Evolutionary conservation across 2,113 vertebrate species (phyloP).

Genomic region (Paracanthobrama guichenoti): DNA sequence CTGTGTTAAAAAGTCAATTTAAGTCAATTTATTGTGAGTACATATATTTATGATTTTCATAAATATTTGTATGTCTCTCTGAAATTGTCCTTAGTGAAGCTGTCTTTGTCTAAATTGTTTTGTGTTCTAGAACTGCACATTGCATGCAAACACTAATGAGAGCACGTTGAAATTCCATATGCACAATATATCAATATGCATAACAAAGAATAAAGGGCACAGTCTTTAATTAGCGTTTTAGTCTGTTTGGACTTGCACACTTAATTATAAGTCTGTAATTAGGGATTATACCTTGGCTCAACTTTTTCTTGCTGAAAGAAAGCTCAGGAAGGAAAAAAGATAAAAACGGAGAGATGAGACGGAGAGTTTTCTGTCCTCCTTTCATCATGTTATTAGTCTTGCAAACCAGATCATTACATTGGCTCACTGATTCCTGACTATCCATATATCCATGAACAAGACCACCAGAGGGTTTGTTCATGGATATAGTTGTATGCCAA

Average conservation of each 20-base stretch:
- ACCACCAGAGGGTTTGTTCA: slow-evolving; percentile 5
- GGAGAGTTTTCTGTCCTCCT: slow-evolving; percentile 9
- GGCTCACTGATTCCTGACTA: slow-evolving; percentile 3
- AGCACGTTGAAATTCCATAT: slow-evolving; percentile 12
- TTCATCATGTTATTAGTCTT: slow-evolving; percentile 9
- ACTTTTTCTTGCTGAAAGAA: slow-evolving; percentile 42
- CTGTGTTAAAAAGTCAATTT: background rate
- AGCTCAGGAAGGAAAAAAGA: slow-evolving; percentile 54
- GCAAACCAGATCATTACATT: background rate
- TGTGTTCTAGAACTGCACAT: background rate
- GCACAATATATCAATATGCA: slow-evolving; percentile 14
- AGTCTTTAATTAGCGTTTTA: slow-evolving; percentile 31
- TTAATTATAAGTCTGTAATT: slow-evolving; percentile 24
- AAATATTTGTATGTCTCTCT: background rate
- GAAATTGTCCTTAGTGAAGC: background rate
- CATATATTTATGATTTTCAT: background rate
- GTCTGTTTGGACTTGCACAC: slow-evolving; percentile 43
- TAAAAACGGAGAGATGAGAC: slow-evolving; percentile 34
- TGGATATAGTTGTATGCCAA: background rate
- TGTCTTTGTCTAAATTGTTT: background rate
- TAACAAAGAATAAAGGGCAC: slow-evolving; percentile 19
- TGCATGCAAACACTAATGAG: background rate
- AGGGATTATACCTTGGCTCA: slow-evolving; percentile 28
- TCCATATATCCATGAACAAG: too few species aligned
- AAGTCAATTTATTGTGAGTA: background rate